A percentile compares a stretch with the other conserved stretches of the same genome.
phyloP scores from a whole-genome alignment of 1,140 invertebrate genomes.

The Zaprionus camerounensis region DNA sequence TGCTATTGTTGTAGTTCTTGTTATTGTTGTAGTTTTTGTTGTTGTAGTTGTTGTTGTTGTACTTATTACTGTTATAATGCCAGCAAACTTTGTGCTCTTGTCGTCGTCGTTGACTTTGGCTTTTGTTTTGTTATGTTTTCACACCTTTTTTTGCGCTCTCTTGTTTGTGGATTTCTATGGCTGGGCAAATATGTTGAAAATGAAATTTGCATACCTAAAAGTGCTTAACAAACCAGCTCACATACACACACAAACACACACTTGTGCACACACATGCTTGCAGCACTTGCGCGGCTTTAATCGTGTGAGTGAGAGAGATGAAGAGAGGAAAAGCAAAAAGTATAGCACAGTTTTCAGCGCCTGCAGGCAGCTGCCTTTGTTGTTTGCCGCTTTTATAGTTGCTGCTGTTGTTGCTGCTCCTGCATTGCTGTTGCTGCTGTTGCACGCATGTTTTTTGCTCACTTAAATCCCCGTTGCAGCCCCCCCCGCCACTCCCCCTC shows the following conservation, averaged over 20 bases:
- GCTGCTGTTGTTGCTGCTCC: background rate
- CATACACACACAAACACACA: slow-evolving; percentile 23
- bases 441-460: slow-evolving; percentile 32
- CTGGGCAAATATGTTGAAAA: slow-evolving; percentile 43
- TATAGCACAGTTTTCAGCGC: slow-evolving; percentile 68
- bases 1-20: slow-evolving; percentile 17
- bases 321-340: slow-evolving; percentile 27
- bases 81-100: slow-evolving; percentile 36
- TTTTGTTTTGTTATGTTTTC: slow-evolving; percentile 39
- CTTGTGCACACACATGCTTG: slow-evolving; percentile 16
- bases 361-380: background rate
- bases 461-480: slow-evolving; percentile 8
- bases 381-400: slow-evolving; percentile 28
- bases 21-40: too few relatives aligned
- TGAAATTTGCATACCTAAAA: slow-evolving; percentile 73
- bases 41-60: slow-evolving; percentile 30
- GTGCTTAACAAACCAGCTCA: slow-evolving; percentile 59
- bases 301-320: slow-evolving; percentile 25
- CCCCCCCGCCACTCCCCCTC: background rate
- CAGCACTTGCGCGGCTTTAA: slow-evolving; percentile 58
- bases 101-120: slow-evolving; percentile 21
- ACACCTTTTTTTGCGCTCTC: slow-evolving; percentile 23
- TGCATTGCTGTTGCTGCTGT: background rate
- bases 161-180: slow-evolving; percentile 40
- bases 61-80: slow-evolving; percentile 56